Conservation (phyloP, 2,797 vertebrate species). For the Gadopsis bispinosus region DNA sequence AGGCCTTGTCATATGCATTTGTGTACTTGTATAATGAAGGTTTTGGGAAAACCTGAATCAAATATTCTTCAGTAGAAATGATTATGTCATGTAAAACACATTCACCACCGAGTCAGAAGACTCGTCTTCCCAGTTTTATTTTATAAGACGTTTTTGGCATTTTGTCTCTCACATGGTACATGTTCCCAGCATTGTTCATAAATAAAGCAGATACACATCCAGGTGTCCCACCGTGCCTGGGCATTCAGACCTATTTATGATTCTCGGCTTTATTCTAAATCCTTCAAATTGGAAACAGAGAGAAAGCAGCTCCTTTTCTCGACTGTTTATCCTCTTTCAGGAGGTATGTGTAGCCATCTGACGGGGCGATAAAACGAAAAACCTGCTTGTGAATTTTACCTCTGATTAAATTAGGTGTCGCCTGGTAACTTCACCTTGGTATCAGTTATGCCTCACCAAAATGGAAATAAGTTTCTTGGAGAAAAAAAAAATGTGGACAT, state of each 20-base stretch:
- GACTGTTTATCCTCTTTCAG: conserved; percentile 37
- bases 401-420: conserved; percentile 91
- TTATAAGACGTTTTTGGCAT: not conserved
- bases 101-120: not conserved
- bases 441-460: conserved; percentile 89
- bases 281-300: conserved; percentile 60
- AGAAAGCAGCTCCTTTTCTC: conserved; percentile 41
- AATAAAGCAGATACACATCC: conserved; percentile 7
- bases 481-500: conserved; percentile 78
- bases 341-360: conserved; percentile 74
- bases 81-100: not conserved
- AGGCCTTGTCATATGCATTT: not conserved
- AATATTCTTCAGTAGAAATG: not conserved
- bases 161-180: conserved; percentile 2
- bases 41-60: not conserved
- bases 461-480: conserved; percentile 83
- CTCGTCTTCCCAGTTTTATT: not conserved
- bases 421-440: conserved; percentile 87
- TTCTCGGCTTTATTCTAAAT: conserved; percentile 65
- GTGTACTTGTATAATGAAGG: not conserved
- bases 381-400: conserved; percentile 81
- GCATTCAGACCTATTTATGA: conserved; percentile 52
- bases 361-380: conserved; percentile 64
- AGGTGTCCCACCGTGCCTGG: conserved; percentile 41
- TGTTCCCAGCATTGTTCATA: not conserved